Evolutionary conservation across 92 coral and sea anemone genomes (phyloP).

Genomic region (Epizoanthus illoricatus): DNA sequence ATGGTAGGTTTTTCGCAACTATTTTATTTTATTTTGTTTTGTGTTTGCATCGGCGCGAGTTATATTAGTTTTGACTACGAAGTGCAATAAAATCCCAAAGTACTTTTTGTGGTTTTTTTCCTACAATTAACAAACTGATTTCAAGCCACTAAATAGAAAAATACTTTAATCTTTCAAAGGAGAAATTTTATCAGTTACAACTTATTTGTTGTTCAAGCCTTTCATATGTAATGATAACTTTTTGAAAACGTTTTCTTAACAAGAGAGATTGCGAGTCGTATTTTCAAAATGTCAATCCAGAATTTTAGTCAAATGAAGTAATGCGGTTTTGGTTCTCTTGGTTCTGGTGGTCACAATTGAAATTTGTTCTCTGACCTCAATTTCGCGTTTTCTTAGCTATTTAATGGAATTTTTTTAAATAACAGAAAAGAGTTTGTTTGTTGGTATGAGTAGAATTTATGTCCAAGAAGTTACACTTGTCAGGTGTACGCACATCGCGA

Average conservation of each 20-base stretch:
- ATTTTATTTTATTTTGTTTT: background rate
- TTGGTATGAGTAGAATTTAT: background rate
- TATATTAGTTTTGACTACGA: background rate
- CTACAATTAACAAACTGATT: slow-evolving; percentile 35
- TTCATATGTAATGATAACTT: background rate
- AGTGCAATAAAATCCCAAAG: slow-evolving; percentile 15
- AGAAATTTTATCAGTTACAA: background rate
- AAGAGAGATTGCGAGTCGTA: background rate
- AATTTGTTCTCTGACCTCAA: slow-evolving; percentile 3
- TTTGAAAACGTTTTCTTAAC: background rate
- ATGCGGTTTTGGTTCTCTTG: slow-evolving; percentile 19
- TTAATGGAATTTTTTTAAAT: background rate
- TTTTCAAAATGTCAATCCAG: background rate
- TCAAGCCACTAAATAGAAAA: slow-evolving; percentile 20
- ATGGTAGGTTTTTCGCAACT: too few relatives aligned
- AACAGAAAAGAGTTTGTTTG: background rate
- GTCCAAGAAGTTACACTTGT: background rate
- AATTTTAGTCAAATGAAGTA: background rate
- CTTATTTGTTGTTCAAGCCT: slow-evolving; percentile 2
- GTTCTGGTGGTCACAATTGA: slow-evolving; percentile 6
- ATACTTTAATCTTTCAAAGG: background rate
- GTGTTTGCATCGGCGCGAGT: slow-evolving; percentile 9
- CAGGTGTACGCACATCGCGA: background rate
- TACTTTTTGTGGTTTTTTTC: slow-evolving; percentile 17
- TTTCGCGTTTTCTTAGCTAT: background rate